Percentiles rank a stretch among this genome's conserved stretches.
These are phyloP conservation scores for Istiophorus platypterus DNA, from an alignment of 2,113 vertebrate species.

Conservation along the genomic window DNA sequence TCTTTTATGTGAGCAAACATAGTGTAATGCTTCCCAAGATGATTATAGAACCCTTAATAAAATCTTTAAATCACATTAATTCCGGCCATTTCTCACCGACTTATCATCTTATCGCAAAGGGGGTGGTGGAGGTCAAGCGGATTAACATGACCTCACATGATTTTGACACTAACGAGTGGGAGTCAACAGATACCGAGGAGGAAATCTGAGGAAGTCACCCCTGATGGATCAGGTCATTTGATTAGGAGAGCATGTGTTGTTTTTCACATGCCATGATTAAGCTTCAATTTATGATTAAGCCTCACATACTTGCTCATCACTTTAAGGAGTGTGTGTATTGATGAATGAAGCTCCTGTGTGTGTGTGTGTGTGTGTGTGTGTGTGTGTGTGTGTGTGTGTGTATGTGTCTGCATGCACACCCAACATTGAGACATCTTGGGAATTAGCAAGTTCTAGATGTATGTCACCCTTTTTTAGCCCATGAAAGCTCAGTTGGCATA, in stretches of 20 bases:
- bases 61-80: constrained; percentile 3
- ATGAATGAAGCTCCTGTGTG: too few species aligned
- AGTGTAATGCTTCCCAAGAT: not conserved
- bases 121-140: constrained; percentile 3
- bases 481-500: not conserved
- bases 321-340: not conserved
- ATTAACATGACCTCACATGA: constrained; percentile 7
- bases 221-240: constrained; percentile 9
- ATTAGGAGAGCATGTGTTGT: constrained; percentile 21
- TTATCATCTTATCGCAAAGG: not conserved
- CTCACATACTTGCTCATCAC: constrained; percentile 20
- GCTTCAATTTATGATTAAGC: constrained; percentile 39
- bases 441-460: not conserved
- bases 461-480: accelerated
- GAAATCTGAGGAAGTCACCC: constrained; percentile 13
- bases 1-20: constrained; percentile 25
- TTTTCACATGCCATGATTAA: constrained; percentile 27
- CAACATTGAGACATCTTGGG: not conserved
- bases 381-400: not conserved
- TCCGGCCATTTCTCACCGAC: not conserved
- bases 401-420: not conserved
- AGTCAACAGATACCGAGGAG: constrained; percentile 1
- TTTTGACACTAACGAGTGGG: constrained; percentile 7
- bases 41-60: not conserved
- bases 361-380: not conserved